Evolutionary conservation across 2,113 vertebrate genomes (phyloP), one percentile per base, ranked within the genome.

Genomic region (Leucopsar rothschildi): DNA sequence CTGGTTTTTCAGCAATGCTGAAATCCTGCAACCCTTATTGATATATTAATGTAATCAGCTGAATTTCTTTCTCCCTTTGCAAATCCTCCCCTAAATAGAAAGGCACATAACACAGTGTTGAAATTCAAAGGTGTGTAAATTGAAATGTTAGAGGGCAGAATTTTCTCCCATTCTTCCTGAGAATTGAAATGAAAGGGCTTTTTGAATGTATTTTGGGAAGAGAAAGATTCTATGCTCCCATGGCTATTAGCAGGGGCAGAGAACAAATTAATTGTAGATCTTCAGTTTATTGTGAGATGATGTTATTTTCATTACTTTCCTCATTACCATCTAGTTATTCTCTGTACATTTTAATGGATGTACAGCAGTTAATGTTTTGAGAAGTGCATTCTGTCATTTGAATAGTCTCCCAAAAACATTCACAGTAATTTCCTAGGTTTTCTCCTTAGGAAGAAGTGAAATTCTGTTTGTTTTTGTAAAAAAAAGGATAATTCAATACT

Each of bases 1-100:
- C 72, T 90, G 90, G 81, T 92, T 92, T 95, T 90, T 95, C 68
- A 93, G 64, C 80, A 88, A 3, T 44, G 39, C 64, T 90, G 82
- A 71, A 87, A 93, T 94, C 68, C 52, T 82, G 35, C 40, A 93
- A 52, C n/a, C 18, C 37, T 77, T 88, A 72, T 23, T 81, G 72
- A 88, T 86, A 52, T n/a, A 90, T 92, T 81, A 70, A 80, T 64
- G 65, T 42, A 79, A 86, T 60, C 82, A 81, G 49, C 37, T 90
- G 53, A 90, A 73, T 92, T 90, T 66, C 53, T 68, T 72, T 42
- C 27, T 79, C 25, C n/a, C n/a, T 72, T 45, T 69, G 50, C 66
- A 63, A 73, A 81, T 75, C 33, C n/a, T 80, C 16, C 50, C 47
- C 53, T 55, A 77, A 80, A 60, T 6, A 82, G 39, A 82, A 82